Percentiles rank a stretch among this genome's conserved stretches.
phyloP scores from a whole-genome alignment of 2,888 invertebrate genomes.

The Lasioglossum leucozonium region DNA sequence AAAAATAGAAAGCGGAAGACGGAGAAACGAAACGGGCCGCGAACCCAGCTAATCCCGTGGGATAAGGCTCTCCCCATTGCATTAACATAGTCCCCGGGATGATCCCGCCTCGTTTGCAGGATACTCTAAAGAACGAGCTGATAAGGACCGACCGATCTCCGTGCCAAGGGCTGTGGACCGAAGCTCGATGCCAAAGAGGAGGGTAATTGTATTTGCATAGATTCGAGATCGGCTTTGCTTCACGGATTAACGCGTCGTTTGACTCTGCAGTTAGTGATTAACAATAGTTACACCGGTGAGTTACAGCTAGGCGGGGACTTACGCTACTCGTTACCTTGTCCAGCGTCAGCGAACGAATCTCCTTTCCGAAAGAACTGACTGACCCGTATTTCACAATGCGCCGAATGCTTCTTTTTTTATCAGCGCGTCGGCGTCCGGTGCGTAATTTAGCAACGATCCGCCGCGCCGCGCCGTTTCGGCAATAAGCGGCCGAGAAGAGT shows the following conservation, averaged over 20 bases:
- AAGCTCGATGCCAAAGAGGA: constrained; percentile 68
- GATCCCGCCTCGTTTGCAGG: constrained; percentile 80
- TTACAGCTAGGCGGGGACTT: constrained; percentile 37
- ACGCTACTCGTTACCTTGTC: neutral
- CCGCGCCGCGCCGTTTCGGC: constrained; percentile 30
- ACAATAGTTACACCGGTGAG: constrained; percentile 65
- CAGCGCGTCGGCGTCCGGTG: neutral
- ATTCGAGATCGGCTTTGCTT: constrained; percentile 78
- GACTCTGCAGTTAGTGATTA: constrained; percentile 76
- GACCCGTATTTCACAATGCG: too few relatives aligned
- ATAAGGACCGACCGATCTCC: constrained; percentile 77
- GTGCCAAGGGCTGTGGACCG: constrained; percentile 52
- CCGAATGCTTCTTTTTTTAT: too few relatives aligned
- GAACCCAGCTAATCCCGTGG: constrained; percentile 76
- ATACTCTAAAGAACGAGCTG: constrained; percentile 80
- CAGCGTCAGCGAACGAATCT: neutral
- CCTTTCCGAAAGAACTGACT: neutral
- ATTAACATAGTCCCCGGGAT: constrained; percentile 80
- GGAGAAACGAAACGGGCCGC: constrained; percentile 41
- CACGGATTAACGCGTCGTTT: constrained; percentile 76
- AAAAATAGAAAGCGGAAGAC: constrained; percentile 12
- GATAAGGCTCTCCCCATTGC: constrained; percentile 76
- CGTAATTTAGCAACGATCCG: constrained; percentile 49
- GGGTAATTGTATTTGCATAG: constrained; percentile 82
- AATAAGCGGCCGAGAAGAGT: constrained; percentile 39